Evolutionary conservation across 2,888 invertebrate genomes (phyloP).

Genomic region (Eupithecia vulgata): DNA sequence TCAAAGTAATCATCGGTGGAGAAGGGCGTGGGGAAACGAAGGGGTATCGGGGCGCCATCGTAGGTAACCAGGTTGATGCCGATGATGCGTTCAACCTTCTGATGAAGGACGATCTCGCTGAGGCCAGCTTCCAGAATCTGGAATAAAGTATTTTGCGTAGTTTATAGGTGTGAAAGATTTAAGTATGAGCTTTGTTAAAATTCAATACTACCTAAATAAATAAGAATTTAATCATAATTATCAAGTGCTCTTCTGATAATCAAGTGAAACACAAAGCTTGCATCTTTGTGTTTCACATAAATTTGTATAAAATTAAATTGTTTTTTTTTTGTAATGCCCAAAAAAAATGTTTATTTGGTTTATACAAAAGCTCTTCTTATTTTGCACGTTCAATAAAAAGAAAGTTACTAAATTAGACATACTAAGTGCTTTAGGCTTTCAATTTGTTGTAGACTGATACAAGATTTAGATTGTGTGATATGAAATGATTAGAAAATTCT

Average conservation of each 20-base stretch:
- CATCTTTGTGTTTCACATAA: too few relatives aligned
- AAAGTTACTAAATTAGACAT: too few relatives aligned
- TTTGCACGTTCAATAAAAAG: too few relatives aligned
- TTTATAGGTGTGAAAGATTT: not conserved
- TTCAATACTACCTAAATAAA: too few relatives aligned
- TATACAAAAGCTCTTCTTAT: too few relatives aligned
- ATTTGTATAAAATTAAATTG: too few relatives aligned
- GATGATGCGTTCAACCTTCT: slow-evolving; percentile 66
- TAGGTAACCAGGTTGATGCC: slow-evolving; percentile 54
- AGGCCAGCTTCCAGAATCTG: slow-evolving; percentile 63
- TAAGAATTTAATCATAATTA: too few relatives aligned
- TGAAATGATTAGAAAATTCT: slow-evolving; percentile 2
- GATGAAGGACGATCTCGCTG: slow-evolving; percentile 71
- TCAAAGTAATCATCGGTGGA: slow-evolving; percentile 67
- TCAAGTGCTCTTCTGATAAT: too few relatives aligned
- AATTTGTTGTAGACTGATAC: not conserved
- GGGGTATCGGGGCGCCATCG: slow-evolving; percentile 50
- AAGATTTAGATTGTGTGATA: not conserved
- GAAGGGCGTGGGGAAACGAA: slow-evolving; percentile 57
- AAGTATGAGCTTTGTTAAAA: not conserved
- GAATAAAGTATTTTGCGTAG: slow-evolving; percentile 2
- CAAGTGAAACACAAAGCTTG: too few relatives aligned
- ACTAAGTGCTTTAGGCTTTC: not conserved
- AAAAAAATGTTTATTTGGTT: too few relatives aligned
- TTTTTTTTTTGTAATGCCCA: too few relatives aligned